These are phyloP conservation scores for Latrodectus hesperus DNA, from an alignment of 2,888 invertebrate species.

Conservation along the genomic window DNA sequence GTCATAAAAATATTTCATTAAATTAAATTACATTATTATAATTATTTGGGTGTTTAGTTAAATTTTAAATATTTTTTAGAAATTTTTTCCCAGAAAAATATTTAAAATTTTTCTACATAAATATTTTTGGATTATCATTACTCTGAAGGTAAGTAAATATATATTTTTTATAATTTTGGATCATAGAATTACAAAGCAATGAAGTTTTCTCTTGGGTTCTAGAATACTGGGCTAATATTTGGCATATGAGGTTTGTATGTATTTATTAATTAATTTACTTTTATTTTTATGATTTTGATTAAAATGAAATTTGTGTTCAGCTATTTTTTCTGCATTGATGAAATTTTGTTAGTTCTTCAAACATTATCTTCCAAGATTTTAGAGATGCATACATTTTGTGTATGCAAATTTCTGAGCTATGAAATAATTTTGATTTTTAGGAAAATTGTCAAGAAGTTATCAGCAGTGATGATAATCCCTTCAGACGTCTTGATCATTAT, in stretches of 20 bases:
- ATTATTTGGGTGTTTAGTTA: too few relatives aligned
- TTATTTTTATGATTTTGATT: not conserved
- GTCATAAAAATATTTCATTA: too few relatives aligned
- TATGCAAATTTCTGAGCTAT: not conserved
- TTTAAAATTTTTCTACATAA: too few relatives aligned
- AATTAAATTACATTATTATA: too few relatives aligned
- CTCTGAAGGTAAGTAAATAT: not conserved
- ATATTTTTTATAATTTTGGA: not conserved
- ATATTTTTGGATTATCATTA: not conserved
- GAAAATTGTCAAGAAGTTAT: conserved; percentile 88
- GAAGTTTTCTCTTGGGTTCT: too few relatives aligned
- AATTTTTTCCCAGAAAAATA: too few relatives aligned
- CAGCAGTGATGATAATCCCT: conserved; percentile 85
- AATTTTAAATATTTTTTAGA: too few relatives aligned
- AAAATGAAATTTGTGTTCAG: not conserved
- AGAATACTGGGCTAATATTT: too few relatives aligned
- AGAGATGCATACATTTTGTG: not conserved
- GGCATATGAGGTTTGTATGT: not conserved
- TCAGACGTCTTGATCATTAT: conserved; percentile 87
- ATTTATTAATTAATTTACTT: not conserved
- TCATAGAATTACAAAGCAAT: not conserved
- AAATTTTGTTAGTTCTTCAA: not conserved
- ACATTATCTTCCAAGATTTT: not conserved
- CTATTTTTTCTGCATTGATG: not conserved
- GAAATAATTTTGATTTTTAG: conserved; percentile 75